Evolutionary conservation across 2,113 vertebrate species (phyloP), one percentile per base, ranked within the genome.

Genomic region (Aphyosemion australe): DNA sequence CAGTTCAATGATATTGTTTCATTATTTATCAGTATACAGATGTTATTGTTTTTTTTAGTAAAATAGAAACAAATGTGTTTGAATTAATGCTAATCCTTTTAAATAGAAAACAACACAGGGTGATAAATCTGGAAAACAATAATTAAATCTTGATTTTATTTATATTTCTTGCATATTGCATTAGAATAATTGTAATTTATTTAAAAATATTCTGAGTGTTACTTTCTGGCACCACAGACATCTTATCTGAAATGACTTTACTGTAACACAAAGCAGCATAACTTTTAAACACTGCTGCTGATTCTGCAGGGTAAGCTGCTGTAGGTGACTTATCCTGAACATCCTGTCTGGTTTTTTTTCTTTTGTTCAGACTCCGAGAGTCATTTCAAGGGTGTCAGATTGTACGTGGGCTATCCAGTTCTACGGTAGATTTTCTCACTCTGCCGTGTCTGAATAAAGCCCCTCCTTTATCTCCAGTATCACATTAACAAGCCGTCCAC

Each of bases 401-500:
- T 81, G 73, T 84, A 88, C 47, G 78, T 85, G 79, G 50, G 58
- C 59, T 67, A 74, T 79, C 53, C 69, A 63, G 47, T 68, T 61
- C 69, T 68, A 81, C 34, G 73, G 75, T 82, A 77, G 66, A 83
- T 87, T 86, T 76, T 80, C 73, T 79, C 60, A 59, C 72, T 75
- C 55, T 73, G 52, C 59, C 72, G 70, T 77, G 32, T 67, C 80
- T 84, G 79, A 86, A 81, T 74, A 52, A 70, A 67, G 52, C 49
- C 72, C 65, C 69, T 74, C 78, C 80, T 72, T 84, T 82, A 86
- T 85, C 86, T 84, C 72, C 77, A 75, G 66, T 84, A 83, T 86
- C 82, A 78, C 84, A 87, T 89, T 90, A 88, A 86, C 84, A 78
- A 75, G 74, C 77, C 69, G 79, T 69, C 67, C 87, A 84, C 84